Evolutionary conservation across 2,888 invertebrate genomes (phyloP).

Genomic region (Mythimna impura): DNA sequence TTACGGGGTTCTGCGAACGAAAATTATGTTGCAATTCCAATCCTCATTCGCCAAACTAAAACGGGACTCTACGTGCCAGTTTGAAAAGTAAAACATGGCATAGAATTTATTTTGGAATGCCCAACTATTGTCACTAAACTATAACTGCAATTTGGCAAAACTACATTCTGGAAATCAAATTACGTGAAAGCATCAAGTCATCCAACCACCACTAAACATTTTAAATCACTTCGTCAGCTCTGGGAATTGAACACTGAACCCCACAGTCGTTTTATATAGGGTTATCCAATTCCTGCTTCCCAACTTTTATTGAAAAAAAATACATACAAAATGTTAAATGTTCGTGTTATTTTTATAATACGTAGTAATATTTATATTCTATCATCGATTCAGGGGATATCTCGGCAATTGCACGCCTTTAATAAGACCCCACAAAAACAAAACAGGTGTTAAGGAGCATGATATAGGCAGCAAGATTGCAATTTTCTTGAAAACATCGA

Average conservation of each 20-base stretch:
- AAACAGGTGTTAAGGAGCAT: too few species aligned
- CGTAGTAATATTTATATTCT: too few species aligned
- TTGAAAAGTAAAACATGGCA: not conserved
- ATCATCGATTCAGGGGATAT: too few species aligned
- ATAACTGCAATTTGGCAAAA: not conserved
- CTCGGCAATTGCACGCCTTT: too few species aligned
- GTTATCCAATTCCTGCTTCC: too few species aligned
- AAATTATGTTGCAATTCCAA: slow-evolving; percentile 45
- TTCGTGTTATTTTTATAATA: too few species aligned
- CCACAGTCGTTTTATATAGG: not conserved
- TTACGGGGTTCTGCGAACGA: slow-evolving; percentile 57
- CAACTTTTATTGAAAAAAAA: too few species aligned
- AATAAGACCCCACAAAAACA: too few species aligned
- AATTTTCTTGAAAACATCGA: too few species aligned
- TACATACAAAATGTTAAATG: too few species aligned
- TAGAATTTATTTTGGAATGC: slow-evolving; percentile 1
- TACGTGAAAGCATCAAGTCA: not conserved
- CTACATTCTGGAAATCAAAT: not conserved
- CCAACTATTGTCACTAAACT: not conserved
- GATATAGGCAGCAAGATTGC: too few species aligned
- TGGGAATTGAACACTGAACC: slow-evolving; percentile 14
- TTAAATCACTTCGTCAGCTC: not conserved
- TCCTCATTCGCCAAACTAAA: slow-evolving; percentile 28
- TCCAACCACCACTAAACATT: not conserved
- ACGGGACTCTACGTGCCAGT: not conserved